phyloP scores from a whole-genome alignment of 37 sponge, comb jelly and placozoan species.

The Eunapius fragilis region DNA sequence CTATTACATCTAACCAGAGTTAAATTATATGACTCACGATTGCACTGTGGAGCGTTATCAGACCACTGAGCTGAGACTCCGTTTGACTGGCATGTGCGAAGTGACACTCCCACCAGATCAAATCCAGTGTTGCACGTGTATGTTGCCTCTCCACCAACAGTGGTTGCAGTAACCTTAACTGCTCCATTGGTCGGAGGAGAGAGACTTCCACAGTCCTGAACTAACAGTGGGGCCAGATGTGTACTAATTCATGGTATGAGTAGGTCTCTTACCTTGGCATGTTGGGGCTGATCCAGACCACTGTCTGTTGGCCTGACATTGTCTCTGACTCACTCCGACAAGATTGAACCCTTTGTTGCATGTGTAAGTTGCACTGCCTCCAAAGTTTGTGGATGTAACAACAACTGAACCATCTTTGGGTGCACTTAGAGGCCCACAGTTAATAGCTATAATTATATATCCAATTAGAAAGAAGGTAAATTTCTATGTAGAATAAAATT shows the following conservation, averaged over 20 bases:
- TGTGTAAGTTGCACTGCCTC: slow-evolving; percentile 17
- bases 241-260: too few species aligned
- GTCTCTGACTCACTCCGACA: background rate
- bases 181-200: slow-evolving; percentile 38
- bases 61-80: slow-evolving; percentile 39
- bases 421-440: background rate
- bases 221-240: too few species aligned
- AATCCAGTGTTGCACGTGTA: slow-evolving; percentile 61
- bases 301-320: background rate
- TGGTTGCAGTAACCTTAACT: slow-evolving; percentile 10
- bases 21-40: slow-evolving; percentile 17
- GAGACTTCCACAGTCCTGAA: slow-evolving; percentile 34
- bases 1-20: background rate
- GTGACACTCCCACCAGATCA: slow-evolving; percentile 22
- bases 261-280: slow-evolving; percentile 35
- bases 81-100: slow-evolving; percentile 39
- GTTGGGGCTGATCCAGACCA: slow-evolving; percentile 33
- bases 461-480: too few species aligned
- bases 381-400: slow-evolving; percentile 12
- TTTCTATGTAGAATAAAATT: background rate
- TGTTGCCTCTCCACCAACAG: slow-evolving; percentile 28
- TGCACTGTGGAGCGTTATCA: slow-evolving; percentile 49
- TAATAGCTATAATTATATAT: too few species aligned
- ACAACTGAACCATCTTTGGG: background rate
- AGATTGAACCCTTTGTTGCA: slow-evolving; percentile 46